A percentile compares a stretch with the other conserved stretches of the same genome.
Evolutionary conservation across 2,888 invertebrate genomes (phyloP).

Genomic region (Drosophila recens): DNA sequence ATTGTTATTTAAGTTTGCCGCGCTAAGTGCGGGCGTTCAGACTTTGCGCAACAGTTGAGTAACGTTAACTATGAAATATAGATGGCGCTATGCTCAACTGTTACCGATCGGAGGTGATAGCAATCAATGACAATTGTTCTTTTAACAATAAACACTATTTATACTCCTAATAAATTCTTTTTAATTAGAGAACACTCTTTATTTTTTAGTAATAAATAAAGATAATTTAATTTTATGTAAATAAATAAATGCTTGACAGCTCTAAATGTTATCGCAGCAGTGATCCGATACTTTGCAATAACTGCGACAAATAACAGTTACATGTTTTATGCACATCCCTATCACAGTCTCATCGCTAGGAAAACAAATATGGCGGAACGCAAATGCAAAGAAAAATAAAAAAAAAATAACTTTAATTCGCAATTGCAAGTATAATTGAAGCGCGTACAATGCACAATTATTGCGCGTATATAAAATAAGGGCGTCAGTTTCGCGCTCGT

Average conservation of each 20-base stretch:
- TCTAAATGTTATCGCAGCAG: background rate
- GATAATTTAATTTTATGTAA: too few relatives aligned
- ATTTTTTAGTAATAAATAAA: too few relatives aligned
- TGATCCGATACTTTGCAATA: background rate
- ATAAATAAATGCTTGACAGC: background rate
- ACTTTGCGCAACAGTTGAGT: background rate
- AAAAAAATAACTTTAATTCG: slow-evolving; percentile 56
- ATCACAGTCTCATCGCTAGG: slow-evolving; percentile 46
- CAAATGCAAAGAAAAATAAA: slow-evolving; percentile 62
- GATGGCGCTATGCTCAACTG: slow-evolving; percentile 32
- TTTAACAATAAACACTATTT: background rate
- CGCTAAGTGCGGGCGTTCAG: background rate
- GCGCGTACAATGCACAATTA: slow-evolving; percentile 14
- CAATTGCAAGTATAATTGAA: slow-evolving; percentile 34
- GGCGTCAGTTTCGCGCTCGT: background rate
- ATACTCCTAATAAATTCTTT: too few relatives aligned
- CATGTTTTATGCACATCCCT: slow-evolving; percentile 17
- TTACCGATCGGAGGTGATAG: background rate
- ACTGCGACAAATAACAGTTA: slow-evolving; percentile 32
- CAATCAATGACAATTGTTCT: too few relatives aligned
- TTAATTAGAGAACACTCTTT: too few relatives aligned
- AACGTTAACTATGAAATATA: slow-evolving; percentile 3
- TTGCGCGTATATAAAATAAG: slow-evolving; percentile 11
- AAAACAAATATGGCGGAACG: slow-evolving; percentile 77
- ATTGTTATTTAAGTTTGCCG: background rate